Conservation (phyloP, 2,113 vertebrate genomes). For the Anthoscopus minutus region DNA sequence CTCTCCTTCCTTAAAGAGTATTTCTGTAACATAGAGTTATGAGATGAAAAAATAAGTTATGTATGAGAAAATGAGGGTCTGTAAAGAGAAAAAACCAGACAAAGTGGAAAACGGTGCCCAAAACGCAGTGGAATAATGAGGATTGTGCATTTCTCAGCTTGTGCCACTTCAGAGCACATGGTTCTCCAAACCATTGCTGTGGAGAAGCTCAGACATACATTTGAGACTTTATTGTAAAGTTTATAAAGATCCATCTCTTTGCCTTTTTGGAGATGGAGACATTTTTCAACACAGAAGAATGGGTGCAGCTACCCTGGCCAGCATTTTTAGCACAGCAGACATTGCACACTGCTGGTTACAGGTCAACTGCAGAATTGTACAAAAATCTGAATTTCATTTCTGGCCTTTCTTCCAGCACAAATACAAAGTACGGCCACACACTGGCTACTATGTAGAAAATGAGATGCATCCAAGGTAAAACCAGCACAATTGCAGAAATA, state of each 20-base stretch:
- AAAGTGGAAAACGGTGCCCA: background rate
- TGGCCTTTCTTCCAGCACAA: background rate
- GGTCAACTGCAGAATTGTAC: background rate
- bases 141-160: background rate
- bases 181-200: background rate
- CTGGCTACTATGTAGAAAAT: background rate
- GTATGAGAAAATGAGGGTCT: background rate
- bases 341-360: background rate
- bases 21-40: background rate
- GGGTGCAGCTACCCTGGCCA: background rate
- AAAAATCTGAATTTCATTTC: background rate
- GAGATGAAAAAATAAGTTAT: background rate
- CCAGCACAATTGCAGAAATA: background rate
- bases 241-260: background rate
- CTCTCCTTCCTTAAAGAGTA: background rate
- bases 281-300: background rate
- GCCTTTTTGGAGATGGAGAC: background rate
- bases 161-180: background rate
- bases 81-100: background rate
- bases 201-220: rapidly evolving
- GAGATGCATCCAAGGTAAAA: background rate
- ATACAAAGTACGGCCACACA: background rate
- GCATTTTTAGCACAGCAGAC: background rate
- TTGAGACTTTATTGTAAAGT: background rate
- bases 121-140: background rate